phyloP scores from a whole-genome alignment of 30 jellyfish, hydroid and myxozoan species.

The Haliclystus octoradiatus region DNA sequence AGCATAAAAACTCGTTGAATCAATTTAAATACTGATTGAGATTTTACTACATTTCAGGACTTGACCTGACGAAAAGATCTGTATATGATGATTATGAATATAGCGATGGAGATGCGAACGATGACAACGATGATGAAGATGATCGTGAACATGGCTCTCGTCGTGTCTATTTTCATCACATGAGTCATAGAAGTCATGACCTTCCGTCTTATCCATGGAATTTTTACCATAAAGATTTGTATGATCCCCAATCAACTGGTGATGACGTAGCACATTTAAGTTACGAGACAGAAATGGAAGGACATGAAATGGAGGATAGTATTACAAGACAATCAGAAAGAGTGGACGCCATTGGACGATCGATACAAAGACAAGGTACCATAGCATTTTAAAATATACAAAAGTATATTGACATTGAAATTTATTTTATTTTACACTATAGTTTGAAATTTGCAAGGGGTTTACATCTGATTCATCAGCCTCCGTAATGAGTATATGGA shows the following conservation, averaged over 20 bases:
- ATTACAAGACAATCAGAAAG: slow-evolving; percentile 38
- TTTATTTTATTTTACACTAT: too few relatives aligned
- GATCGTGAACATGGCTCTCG: slow-evolving; percentile 34
- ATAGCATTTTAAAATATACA: neutral
- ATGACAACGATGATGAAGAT: slow-evolving; percentile 67
- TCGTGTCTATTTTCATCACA: slow-evolving; percentile 35
- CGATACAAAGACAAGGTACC: slow-evolving; percentile 53
- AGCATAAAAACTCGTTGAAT: too few relatives aligned
- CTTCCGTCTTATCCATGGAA: slow-evolving; percentile 36
- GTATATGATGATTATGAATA: too few relatives aligned
- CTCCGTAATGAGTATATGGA: too few relatives aligned
- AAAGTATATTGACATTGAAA: too few relatives aligned
- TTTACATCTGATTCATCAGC: too few relatives aligned
- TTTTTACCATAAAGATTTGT: slow-evolving; percentile 27
- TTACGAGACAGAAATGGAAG: slow-evolving; percentile 71
- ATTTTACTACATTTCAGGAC: too few relatives aligned
- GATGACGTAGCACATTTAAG: slow-evolving; percentile 75
- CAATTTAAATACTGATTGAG: too few relatives aligned
- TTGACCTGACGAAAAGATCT: too few relatives aligned
- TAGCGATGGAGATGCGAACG: slow-evolving; percentile 31
- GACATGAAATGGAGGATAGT: slow-evolving; percentile 62
- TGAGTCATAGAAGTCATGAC: slow-evolving; percentile 29
- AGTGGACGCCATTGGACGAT: slow-evolving; percentile 81
- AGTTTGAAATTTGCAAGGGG: too few relatives aligned
- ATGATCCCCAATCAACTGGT: slow-evolving; percentile 45